Evolutionary conservation across 2,888 invertebrate species (phyloP).

Genomic region (Chymomyza fuscimana): DNA sequence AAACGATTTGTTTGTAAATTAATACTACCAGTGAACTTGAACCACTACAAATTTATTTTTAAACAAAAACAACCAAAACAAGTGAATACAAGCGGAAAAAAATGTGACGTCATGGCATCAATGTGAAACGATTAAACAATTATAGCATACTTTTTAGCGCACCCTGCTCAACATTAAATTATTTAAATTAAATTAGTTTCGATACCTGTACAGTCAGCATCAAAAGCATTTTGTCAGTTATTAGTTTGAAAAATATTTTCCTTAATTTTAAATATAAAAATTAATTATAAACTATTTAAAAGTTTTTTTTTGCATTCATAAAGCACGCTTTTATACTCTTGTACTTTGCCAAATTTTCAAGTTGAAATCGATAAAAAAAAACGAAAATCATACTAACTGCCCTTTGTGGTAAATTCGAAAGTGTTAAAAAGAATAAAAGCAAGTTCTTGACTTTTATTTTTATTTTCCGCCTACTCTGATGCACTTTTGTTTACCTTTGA

Average conservation of each 20-base stretch:
- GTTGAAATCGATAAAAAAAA: conserved; percentile 40
- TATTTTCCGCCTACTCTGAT: conserved; percentile 63
- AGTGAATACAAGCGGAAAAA: conserved; percentile 8
- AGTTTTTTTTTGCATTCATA: conserved; percentile 62
- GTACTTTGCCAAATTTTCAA: conserved; percentile 37
- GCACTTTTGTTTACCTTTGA: conserved; percentile 65
- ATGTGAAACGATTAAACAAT: conserved; percentile 23
- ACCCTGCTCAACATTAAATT: conserved; percentile 6
- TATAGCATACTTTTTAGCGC: background rate
- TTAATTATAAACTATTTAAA: conserved; percentile 43
- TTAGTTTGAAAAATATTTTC: conserved; percentile 58
- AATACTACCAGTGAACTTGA: conserved; percentile 55
- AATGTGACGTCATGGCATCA: conserved; percentile 24
- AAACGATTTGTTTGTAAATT: conserved; percentile 69
- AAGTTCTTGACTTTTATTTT: conserved; percentile 48
- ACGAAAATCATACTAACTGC: conserved; percentile 67
- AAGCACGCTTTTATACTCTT: conserved; percentile 65
- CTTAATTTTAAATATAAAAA: conserved; percentile 30
- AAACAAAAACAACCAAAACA: conserved; percentile 44
- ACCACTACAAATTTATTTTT: conserved; percentile 46
- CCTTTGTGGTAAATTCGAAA: conserved; percentile 60
- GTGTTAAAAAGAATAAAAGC: conserved; percentile 53
- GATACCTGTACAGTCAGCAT: conserved; percentile 76
- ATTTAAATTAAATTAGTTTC: conserved; percentile 44
- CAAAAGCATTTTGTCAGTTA: conserved; percentile 81